These are phyloP conservation scores for Perizoma affinitatum DNA, from an alignment of 2,888 invertebrate species.

Conservation along the genomic window DNA sequence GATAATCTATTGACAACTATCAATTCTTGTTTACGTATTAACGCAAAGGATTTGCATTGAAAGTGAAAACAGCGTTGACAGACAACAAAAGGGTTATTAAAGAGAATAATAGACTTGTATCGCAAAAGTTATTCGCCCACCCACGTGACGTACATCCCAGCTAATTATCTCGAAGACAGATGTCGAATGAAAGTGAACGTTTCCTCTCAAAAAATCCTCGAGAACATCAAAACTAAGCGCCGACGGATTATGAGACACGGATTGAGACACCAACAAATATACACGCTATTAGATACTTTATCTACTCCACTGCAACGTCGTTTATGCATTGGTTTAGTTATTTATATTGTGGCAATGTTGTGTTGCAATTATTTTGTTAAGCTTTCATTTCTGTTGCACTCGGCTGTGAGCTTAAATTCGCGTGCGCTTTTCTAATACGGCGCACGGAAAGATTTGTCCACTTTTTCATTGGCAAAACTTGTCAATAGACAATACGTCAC, in stretches of 20 bases:
- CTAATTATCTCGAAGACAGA: constrained; percentile 76
- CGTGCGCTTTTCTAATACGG: neutral
- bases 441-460: constrained; percentile 12
- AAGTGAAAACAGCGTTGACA: constrained; percentile 79
- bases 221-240: constrained; percentile 79
- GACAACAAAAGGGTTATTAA: constrained; percentile 67
- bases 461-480: constrained; percentile 54
- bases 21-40: constrained; percentile 70
- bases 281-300: constrained; percentile 27
- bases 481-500: constrained; percentile 77
- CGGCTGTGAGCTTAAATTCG: constrained; percentile 14
- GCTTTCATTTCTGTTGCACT: neutral
- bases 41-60: constrained; percentile 67
- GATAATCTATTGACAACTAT: constrained; percentile 48
- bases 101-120: constrained; percentile 60
- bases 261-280: constrained; percentile 23
- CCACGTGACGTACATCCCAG: constrained; percentile 53
- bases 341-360: constrained; percentile 21
- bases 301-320: constrained; percentile 19
- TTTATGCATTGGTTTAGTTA: constrained; percentile 30
- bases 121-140: constrained; percentile 62
- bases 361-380: neutral
- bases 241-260: constrained; percentile 69
- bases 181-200: constrained; percentile 72
- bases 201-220: constrained; percentile 65